Conservation (phyloP, 2,797 vertebrate species). For the Spinus pinus region DNA sequence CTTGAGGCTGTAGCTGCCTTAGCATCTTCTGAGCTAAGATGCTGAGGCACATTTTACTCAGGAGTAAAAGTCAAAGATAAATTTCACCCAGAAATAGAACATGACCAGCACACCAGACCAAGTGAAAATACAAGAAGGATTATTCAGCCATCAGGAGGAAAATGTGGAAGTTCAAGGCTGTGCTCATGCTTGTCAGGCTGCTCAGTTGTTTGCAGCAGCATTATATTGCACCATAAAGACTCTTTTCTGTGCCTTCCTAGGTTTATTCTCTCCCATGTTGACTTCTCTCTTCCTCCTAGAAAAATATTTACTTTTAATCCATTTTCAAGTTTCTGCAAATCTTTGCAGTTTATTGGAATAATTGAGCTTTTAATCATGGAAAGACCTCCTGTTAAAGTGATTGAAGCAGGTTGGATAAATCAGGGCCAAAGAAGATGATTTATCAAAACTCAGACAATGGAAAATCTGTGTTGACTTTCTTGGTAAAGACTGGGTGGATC, state of each 20-base stretch:
- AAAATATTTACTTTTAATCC: neutral
- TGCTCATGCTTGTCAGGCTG: neutral
- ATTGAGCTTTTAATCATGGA: neutral
- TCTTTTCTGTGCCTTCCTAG: neutral
- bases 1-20: neutral
- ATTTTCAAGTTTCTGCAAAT: neutral
- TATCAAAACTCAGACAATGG: neutral
- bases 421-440: neutral
- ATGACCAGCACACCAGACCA: rapidly evolving
- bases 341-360: neutral
- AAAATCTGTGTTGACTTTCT: neutral
- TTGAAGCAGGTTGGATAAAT: neutral
- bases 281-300: neutral
- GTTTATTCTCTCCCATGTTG: neutral
- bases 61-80: neutral
- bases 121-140: neutral
- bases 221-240: neutral
- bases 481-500: neutral
- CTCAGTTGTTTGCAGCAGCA: neutral
- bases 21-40: neutral
- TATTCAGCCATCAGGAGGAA: neutral
- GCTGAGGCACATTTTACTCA: neutral
- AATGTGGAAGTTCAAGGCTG: neutral
- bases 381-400: neutral
- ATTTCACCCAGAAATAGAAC: neutral